Evolutionary conservation across 2,113 vertebrate genomes (phyloP), one percentile per base, ranked within the genome.

Genomic region (Meleagris gallopavo): DNA sequence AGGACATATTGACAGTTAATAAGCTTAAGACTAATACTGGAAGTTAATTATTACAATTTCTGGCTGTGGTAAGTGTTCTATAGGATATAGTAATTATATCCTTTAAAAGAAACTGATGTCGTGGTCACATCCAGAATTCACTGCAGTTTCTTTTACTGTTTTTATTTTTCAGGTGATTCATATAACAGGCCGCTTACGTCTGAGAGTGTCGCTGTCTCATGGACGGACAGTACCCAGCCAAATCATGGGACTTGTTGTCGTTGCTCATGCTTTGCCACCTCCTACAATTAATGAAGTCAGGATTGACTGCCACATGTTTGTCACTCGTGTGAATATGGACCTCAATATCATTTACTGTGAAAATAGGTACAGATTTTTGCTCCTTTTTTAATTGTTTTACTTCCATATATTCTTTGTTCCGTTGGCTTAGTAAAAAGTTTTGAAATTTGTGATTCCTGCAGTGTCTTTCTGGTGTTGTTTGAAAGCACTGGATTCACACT

Each of bases 301-400:
- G 96, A 99, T 99, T 95, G 99, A 99, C 98, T 99, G 99, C 94
- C 99, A 99, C 93, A 99, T 99, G 99, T 99, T 99, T 86, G 99
- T 99, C 95, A 99, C 99, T 72, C 98, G 99, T 45, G 99, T 99
- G 97, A 99, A 99, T 98, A 99, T 99, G 99, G 99, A 99, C 98
- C 99, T 99, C 94, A 99, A 99, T 98, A 99, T 99, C 90, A 97
- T 99, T 98, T 99, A 99, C 99, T 99, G 99, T 98, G 99, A 99
- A 98, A 99, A 99, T 98, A 99, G 99, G 99, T 99, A 98, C 92
- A 95, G 80, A 25, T 57, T 95, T 98, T 81, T 91, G 72, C 78
- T 96, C 93, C 83, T 90, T 30, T 96, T 93, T 93, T 38, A 32
- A 90, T 43, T 69, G 21, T 86, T 88, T 86, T 64, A 71, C 13